phyloP scores from a whole-genome alignment of 2,113 vertebrate genomes.

The Microcebus griseorufus region DNA sequence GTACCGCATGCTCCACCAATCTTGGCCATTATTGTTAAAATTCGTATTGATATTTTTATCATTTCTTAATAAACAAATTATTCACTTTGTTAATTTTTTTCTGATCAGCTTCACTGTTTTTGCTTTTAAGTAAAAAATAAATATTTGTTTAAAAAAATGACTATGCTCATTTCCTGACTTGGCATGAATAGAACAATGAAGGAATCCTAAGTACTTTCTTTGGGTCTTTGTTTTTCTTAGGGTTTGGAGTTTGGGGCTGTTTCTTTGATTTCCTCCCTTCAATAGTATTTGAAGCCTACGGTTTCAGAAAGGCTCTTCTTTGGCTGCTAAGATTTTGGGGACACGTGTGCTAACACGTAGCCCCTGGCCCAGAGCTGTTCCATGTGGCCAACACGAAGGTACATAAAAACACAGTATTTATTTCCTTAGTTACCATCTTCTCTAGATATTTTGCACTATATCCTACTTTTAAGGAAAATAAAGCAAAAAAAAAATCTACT shows the following conservation, averaged over 20 bases:
- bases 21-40: not conserved
- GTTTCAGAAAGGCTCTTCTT: not conserved
- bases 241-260: not conserved
- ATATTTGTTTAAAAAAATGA: not conserved
- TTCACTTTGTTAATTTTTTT: not conserved
- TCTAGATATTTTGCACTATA: not conserved
- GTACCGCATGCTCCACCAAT: not conserved
- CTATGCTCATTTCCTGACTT: slow-evolving; percentile 9
- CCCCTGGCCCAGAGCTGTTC: not conserved
- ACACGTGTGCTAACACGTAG: not conserved
- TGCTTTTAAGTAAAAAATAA: not conserved
- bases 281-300: not conserved
- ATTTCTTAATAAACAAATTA: too few species aligned
- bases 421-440: not conserved
- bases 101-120: not conserved
- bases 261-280: slow-evolving; percentile 36
- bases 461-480: not conserved
- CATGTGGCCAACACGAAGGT: fast-evolving
- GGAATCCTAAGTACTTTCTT: slow-evolving; percentile 22
- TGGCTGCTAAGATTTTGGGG: not conserved
- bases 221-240: slow-evolving; percentile 45
- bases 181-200: not conserved
- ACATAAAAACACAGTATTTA: not conserved
- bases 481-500: not conserved
- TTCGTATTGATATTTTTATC: not conserved